These are phyloP conservation scores for Nestor notabilis DNA, from an alignment of 2,113 vertebrate species.

Conservation along the genomic window DNA sequence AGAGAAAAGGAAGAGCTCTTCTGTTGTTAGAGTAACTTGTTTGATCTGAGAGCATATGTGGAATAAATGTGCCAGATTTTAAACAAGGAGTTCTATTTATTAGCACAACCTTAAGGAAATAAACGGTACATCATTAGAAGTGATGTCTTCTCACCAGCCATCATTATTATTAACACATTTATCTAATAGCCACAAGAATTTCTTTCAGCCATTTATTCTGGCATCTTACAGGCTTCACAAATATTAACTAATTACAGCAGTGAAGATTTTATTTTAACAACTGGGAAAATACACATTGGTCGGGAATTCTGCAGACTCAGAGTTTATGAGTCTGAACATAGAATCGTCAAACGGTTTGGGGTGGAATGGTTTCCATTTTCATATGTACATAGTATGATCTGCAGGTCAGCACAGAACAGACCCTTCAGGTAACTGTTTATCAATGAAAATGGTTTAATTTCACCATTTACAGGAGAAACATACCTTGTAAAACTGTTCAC, in stretches of 20 bases:
- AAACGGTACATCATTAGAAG: neutral
- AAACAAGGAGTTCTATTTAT: neutral
- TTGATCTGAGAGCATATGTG: neutral
- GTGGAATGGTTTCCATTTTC: neutral
- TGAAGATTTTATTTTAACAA: neutral
- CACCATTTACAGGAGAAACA: neutral
- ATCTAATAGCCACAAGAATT: fast-evolving
- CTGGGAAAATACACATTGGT: neutral
- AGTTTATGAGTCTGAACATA: neutral
- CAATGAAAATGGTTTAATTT: fast-evolving
- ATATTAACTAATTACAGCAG: neutral
- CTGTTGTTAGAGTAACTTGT: neutral
- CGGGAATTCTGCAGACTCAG: neutral
- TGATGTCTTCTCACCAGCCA: neutral
- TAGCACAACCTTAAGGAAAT: neutral
- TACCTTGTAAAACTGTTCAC: fast-evolving
- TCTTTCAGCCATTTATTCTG: neutral
- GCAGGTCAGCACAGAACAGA: neutral
- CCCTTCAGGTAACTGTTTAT: neutral
- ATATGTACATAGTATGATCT: fast-evolving
- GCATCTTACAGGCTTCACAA: neutral
- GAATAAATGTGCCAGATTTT: neutral
- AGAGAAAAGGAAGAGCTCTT: neutral
- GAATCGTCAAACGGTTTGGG: neutral
- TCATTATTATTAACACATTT: neutral